phyloP scores from a whole-genome alignment of 2,113 vertebrate species.

The Fulica atra region DNA sequence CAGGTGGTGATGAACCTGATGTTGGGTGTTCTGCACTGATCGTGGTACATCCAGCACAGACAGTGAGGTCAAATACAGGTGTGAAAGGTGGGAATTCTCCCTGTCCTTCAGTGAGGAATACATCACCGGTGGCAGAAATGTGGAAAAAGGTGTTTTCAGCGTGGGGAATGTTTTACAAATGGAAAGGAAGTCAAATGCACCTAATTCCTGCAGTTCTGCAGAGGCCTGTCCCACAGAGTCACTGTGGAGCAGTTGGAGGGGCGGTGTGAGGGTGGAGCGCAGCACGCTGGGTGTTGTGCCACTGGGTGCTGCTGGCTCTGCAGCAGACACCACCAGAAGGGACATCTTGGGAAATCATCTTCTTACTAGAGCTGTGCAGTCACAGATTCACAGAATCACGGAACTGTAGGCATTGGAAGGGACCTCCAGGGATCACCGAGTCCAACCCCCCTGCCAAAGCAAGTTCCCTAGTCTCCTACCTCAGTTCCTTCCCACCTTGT shows the following conservation, averaged over 20 bases:
- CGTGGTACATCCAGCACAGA: background rate
- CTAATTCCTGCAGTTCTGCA: background rate
- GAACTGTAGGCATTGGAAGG: too few relatives aligned
- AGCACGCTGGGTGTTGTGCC: fast-evolving
- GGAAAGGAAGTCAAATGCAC: background rate
- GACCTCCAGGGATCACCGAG: too few relatives aligned
- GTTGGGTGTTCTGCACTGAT: background rate
- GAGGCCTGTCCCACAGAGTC: background rate
- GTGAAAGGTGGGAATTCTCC: background rate
- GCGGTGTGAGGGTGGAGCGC: too few relatives aligned
- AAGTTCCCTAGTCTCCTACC: too few relatives aligned
- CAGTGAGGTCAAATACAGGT: background rate
- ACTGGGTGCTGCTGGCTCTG: fast-evolving
- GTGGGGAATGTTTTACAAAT: background rate
- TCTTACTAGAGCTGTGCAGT: fast-evolving
- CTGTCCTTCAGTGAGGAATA: background rate
- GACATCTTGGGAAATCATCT: too few relatives aligned
- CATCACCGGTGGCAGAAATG: background rate
- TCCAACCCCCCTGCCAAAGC: too few relatives aligned
- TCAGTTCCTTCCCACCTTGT: background rate
- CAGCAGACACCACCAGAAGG: background rate
- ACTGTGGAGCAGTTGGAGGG: background rate
- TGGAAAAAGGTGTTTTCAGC: background rate
- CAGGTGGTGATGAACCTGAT: background rate
- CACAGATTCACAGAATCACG: too few relatives aligned